A percentile compares a stretch with the other conserved stretches of the same genome.
phyloP scores from a whole-genome alignment of 2,888 invertebrate genomes.

The Pandemis heparana region DNA sequence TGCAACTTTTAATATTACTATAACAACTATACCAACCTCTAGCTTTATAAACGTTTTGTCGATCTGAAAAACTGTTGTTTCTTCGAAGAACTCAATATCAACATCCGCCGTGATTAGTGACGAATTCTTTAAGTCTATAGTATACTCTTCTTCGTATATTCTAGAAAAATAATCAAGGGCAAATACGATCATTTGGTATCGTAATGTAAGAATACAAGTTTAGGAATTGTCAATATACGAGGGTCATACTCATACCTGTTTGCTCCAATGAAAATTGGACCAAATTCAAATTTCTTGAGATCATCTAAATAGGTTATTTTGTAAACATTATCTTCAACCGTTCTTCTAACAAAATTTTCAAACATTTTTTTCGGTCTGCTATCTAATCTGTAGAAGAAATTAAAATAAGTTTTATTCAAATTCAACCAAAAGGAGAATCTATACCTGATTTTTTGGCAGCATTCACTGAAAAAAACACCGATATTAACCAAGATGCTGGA shows the following conservation, averaged over 20 bases:
- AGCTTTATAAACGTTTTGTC: constrained; percentile 68
- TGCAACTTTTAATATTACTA: neutral
- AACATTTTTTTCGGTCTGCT: constrained; percentile 82
- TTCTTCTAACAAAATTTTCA: constrained; percentile 72
- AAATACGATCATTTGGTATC: neutral
- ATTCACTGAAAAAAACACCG: too few species aligned
- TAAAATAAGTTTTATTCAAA: neutral
- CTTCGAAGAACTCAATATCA: constrained; percentile 73
- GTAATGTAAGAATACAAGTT: neutral
- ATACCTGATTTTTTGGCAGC: too few species aligned
- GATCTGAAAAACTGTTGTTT: constrained; percentile 76
- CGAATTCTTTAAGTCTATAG: constrained; percentile 82
- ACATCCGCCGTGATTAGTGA: constrained; percentile 82
- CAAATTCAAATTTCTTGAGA: constrained; percentile 75
- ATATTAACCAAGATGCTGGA: too few species aligned
- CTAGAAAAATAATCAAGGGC: constrained; percentile 53
- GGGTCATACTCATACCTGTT: constrained; percentile 64
- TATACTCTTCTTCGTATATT: constrained; percentile 76
- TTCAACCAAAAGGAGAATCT: neutral
- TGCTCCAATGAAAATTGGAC: constrained; percentile 75
- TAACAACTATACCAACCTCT: constrained; percentile 55
- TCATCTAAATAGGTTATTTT: constrained; percentile 78
- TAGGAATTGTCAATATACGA: neutral
- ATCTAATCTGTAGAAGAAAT: constrained; percentile 67
- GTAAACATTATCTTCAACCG: constrained; percentile 69